Base-by-base conservation (phyloP, 1,140 invertebrate genomes). In the Argopecten irradians region DNA sequence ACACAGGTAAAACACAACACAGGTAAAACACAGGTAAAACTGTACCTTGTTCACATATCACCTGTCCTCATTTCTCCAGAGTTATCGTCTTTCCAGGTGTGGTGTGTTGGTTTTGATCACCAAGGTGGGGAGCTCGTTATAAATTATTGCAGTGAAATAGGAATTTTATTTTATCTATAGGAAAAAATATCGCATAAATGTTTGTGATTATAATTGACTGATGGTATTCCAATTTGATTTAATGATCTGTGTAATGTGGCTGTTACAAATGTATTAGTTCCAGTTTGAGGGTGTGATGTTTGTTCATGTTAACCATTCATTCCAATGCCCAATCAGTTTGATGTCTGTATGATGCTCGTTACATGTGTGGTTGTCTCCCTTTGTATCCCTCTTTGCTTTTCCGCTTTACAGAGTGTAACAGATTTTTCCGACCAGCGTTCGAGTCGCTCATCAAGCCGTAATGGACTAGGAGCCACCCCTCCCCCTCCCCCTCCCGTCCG, bases 401-500 rank as follows among this genome's bases (percentile, higher is more conserved):
- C n/a, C 85, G 34, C 34, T 88, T 89, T 88, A 35, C 89, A 93
- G 93, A 93, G 91, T 86, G 88, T 91, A 84, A 91, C 90, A 85
- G 93, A 93, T 41, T 86, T 88, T 39, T 91, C 91, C 19, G 93
- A 93, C 35, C 55, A 71, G 11, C 87, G 91, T 28, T 90, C 92
- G 34, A 86, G 90, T 85, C 91, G 90, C 43, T 89, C 90, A 84
- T 91, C 93, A 32, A 87, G 91, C 19, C 92, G 91, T 83, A 90
- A 92, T 87, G 86, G 90, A 19, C 89, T 85, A 22, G 34, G 46
- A 7, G 34, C 14, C 34, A 88, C 55, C 46, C 46, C 34, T 35
- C 91, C 36, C 91, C 90, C 83, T 93, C 92, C 36, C 92, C 92
- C 34, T 92, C 93, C 83, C 93, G 87, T 92, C 14, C 87, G 92